Evolutionary conservation across 1,140 invertebrate species (phyloP), one percentile per base, ranked within the genome.

Genomic region (Xylocopa sonorina): DNA sequence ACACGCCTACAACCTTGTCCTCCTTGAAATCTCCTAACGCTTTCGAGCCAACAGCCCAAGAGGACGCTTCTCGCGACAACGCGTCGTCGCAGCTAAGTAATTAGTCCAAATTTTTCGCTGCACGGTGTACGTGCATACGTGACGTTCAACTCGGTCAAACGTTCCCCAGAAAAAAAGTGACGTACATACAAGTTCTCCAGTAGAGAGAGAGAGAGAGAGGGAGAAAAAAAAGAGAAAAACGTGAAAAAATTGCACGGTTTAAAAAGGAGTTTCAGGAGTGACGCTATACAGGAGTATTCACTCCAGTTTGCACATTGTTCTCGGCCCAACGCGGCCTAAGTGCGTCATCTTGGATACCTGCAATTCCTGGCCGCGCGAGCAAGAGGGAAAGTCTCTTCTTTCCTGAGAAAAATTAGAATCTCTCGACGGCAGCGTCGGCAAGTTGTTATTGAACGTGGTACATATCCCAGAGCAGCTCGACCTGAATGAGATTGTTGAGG

Each of bases 401-500:
- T 71, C n/a, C 38, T 68, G 24, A 43, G 38, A 58, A 84, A 85
- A 82, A 82, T 89, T 82, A 80, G 75, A 86, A 88, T 88, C 89
- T 81, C 64, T 69, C 73, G 69, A 77, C 81, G 62, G 75, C 81
- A 76, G 76, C 82, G 87, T 87, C 71, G 74, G 88, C 88, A 86
- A 89, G 71, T 87, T 86, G 85, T 90, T 90, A 89, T 89, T 84
- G 85, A 89, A 85, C 73, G 73, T 50, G 67, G 76, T 72, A 84
- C 60, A 66, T 77, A 50, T 62, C 46, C 67, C 53, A 46, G 32
- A 75, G 67, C 55, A 60, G 74, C 79, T 81, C 80, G 86, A 86
- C 85, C 81, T 71, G 83, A 88, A 86, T 87, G 84, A 81, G 76
- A 83, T 75, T 79, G 79, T 86, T 84, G 85, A 86, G 76, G 69